Percentiles rank a stretch among this genome's conserved stretches.
phyloP scores from a whole-genome alignment of 2,888 invertebrate genomes.

The Argyresthia goedartella region DNA sequence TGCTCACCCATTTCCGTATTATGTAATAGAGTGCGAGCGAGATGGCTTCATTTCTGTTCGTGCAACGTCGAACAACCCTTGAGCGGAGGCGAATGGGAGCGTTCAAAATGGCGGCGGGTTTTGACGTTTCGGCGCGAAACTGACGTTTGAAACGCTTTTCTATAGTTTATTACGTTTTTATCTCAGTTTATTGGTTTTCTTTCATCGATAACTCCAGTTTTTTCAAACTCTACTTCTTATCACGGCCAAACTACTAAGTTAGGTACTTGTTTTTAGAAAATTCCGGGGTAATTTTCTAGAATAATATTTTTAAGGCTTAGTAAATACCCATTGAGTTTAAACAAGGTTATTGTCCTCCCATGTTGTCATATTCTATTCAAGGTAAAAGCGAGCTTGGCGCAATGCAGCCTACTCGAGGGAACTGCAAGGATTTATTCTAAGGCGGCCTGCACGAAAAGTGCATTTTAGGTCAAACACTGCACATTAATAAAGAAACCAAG shows the following conservation, averaged over 20 bases:
- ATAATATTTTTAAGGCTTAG: too few species aligned
- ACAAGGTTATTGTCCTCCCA: background rate
- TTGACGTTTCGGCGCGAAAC: conserved; percentile 64
- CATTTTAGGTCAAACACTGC: background rate
- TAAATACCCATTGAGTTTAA: background rate
- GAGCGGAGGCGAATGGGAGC: conserved; percentile 38
- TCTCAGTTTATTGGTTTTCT: background rate
- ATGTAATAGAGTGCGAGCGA: conserved; percentile 47
- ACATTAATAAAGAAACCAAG: background rate
- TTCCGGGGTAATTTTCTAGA: too few species aligned
- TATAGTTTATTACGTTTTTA: background rate
- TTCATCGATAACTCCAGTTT: background rate
- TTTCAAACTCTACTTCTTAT: background rate
- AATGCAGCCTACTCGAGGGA: conserved; percentile 28
- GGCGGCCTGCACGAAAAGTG: background rate
- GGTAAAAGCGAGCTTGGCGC: conserved; percentile 24
- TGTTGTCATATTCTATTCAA: background rate
- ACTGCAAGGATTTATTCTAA: conserved; percentile 2
- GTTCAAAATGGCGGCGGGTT: conserved; percentile 52
- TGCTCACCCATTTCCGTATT: conserved; percentile 65
- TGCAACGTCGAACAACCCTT: conserved; percentile 38
- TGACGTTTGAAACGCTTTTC: conserved; percentile 33
- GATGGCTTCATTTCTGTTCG: conserved; percentile 32
- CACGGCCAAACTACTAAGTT: too few species aligned
- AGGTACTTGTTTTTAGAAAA: too few species aligned